Conservation (phyloP, 1,140 invertebrate species). For the Ostrea denselamellosa region DNA sequence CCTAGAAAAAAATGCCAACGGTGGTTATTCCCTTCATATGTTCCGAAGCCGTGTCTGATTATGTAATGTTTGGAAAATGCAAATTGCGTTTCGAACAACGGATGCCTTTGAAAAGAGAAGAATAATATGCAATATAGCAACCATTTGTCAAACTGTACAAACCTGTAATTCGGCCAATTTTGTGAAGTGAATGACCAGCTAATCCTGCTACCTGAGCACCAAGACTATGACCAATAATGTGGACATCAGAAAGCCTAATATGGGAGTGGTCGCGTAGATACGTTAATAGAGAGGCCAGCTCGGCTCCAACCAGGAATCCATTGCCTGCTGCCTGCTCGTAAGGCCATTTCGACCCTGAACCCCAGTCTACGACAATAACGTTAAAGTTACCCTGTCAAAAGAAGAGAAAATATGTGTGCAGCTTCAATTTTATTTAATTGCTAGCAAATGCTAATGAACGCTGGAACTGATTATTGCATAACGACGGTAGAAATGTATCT, state of each 20-base stretch:
- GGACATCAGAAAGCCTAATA: slow-evolving; percentile 73
- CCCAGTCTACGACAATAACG: slow-evolving; percentile 96
- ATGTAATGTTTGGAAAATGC: too few relatives aligned
- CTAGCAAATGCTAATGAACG: too few relatives aligned
- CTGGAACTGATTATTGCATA: too few relatives aligned
- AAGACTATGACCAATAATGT: slow-evolving; percentile 94
- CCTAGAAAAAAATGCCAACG: too few relatives aligned
- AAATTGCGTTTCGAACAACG: too few relatives aligned
- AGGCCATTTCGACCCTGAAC: slow-evolving; percentile 89
- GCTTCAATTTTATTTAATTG: too few relatives aligned
- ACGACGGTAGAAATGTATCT: too few relatives aligned
- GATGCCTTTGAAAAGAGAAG: too few relatives aligned
- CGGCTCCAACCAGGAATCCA: slow-evolving; percentile 92
- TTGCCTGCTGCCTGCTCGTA: slow-evolving; percentile 95
- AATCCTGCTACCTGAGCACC: slow-evolving; percentile 94
- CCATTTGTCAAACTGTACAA: background rate
- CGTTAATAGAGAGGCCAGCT: slow-evolving; percentile 87
- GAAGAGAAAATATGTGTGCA: background rate
- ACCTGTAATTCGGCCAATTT: slow-evolving; percentile 86
- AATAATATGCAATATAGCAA: too few relatives aligned
- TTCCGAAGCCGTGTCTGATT: too few relatives aligned
- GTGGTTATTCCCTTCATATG: too few relatives aligned
- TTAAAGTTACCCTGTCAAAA: slow-evolving; percentile 81
- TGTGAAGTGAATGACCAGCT: slow-evolving; percentile 88
- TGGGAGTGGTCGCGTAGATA: slow-evolving; percentile 52